Percentiles rank a stretch among this genome's conserved stretches.
Evolutionary conservation across 1,140 invertebrate species (phyloP).

Genomic region (Dendrolimus kikuchii): DNA sequence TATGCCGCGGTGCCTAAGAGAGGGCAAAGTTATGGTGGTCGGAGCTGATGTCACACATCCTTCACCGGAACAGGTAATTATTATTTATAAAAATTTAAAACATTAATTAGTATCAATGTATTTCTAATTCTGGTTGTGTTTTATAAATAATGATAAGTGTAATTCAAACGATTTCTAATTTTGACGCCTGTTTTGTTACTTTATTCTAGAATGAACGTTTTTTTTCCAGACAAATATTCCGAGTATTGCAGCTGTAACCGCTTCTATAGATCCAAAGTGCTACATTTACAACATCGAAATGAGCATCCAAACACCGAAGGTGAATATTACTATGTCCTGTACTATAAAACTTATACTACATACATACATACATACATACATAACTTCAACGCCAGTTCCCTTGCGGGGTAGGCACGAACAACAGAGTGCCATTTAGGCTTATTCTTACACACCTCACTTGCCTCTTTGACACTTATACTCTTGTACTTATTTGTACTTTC

Average conservation of each 20-base stretch:
- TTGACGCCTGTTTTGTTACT: not conserved
- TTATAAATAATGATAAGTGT: not conserved
- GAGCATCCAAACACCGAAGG: constrained; percentile 76
- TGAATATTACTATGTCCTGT: constrained; percentile 14
- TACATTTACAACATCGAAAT: constrained; percentile 82
- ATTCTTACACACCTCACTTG: constrained; percentile 3
- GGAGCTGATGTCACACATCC: constrained; percentile 94
- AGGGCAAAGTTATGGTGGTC: constrained; percentile 76
- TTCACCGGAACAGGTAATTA: constrained; percentile 75
- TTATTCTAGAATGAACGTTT: not conserved
- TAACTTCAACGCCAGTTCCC: too few species aligned
- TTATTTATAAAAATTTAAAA: not conserved
- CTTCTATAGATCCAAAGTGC: constrained; percentile 77
- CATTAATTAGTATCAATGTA: not conserved
- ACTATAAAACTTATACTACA: too few species aligned
- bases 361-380: too few species aligned
- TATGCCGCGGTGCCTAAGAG: constrained; percentile 41
- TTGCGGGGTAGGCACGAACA: too few species aligned
- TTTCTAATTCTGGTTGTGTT: not conserved
- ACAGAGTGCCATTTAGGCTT: too few species aligned
- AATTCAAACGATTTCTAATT: not conserved
- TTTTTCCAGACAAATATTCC: constrained; percentile 74
- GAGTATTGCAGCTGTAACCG: constrained; percentile 88
- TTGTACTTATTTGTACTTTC: too few species aligned
- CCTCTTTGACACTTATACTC: too few species aligned